These are phyloP conservation scores for Morpho achilles DNA, from an alignment of 2,888 invertebrate genomes.

Conservation along the genomic window DNA sequence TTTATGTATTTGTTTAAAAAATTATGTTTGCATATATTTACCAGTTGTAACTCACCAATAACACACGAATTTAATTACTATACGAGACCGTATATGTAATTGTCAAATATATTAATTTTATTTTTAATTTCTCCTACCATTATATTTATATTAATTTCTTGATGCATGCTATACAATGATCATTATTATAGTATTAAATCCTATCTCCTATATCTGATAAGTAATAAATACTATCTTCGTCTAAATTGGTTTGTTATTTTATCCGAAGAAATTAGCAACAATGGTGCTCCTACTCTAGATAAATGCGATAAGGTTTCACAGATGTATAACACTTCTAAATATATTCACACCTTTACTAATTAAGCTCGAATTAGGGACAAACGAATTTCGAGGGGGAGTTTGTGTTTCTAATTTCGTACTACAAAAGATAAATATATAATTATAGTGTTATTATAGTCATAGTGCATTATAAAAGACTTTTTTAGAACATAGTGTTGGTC, in stretches of 20 bases:
- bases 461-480: conserved; percentile 35
- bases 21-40: too few relatives aligned
- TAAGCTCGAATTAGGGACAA: conserved; percentile 65
- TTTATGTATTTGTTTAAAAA: too few relatives aligned
- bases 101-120: too few relatives aligned
- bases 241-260: not conserved
- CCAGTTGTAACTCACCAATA: too few relatives aligned
- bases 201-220: too few relatives aligned
- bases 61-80: too few relatives aligned
- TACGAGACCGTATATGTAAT: too few relatives aligned
- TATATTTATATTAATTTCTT: too few relatives aligned
- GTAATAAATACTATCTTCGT: too few relatives aligned
- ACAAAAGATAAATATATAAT: conserved; percentile 59
- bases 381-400: conserved; percentile 60
- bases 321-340: conserved; percentile 41
- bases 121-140: too few relatives aligned
- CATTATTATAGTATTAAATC: too few relatives aligned
- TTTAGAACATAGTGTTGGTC: conserved; percentile 1
- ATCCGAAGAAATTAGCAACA: not conserved
- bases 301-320: conserved; percentile 36
- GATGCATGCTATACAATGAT: too few relatives aligned
- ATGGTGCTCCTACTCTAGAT: conserved; percentile 7
- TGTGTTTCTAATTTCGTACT: conserved; percentile 39
- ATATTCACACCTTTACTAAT: conserved; percentile 77
- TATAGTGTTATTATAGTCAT: conserved; percentile 50